phyloP scores from a whole-genome alignment of 1,140 invertebrate species.

The Akabosia matsudoensis region DNA sequence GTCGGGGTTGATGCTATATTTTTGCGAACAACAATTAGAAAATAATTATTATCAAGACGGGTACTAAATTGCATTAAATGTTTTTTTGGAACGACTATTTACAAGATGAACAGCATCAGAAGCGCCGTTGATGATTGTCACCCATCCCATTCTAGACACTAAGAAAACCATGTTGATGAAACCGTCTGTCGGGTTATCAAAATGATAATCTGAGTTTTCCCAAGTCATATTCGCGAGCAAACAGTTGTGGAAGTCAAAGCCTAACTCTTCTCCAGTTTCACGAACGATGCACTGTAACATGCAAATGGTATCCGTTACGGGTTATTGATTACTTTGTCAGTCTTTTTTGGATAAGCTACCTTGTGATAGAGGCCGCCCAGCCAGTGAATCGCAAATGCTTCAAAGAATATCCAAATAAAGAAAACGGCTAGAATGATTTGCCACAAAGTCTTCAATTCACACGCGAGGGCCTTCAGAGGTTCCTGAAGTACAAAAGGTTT shows the following conservation, averaged over 20 bases:
- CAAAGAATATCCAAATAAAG: conserved; percentile 1
- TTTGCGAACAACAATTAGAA: too few relatives aligned
- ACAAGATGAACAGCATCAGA: neutral
- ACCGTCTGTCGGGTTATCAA: neutral
- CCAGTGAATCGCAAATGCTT: neutral
- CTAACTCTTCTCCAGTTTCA: neutral
- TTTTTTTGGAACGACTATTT: neutral
- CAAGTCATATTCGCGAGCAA: conserved; percentile 22
- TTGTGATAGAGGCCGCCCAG: neutral
- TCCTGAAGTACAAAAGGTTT: neutral
- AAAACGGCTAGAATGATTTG: neutral
- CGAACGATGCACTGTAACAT: neutral
- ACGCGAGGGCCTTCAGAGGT: neutral
- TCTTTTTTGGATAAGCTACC: neutral
- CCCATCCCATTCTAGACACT: conserved; percentile 22
- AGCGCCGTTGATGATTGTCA: conserved; percentile 12
- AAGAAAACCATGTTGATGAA: conserved; percentile 19
- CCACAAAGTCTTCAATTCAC: neutral
- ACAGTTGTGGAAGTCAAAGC: neutral
- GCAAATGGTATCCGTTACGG: neutral
- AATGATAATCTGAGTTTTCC: conserved; percentile 8
- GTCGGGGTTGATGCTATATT: too few relatives aligned
- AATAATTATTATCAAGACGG: too few relatives aligned
- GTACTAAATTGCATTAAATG: too few relatives aligned
- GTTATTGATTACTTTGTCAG: too few relatives aligned